These are phyloP conservation scores for Cerastis rubricosa DNA, from an alignment of 2,888 invertebrate genomes.

Conservation along the genomic window DNA sequence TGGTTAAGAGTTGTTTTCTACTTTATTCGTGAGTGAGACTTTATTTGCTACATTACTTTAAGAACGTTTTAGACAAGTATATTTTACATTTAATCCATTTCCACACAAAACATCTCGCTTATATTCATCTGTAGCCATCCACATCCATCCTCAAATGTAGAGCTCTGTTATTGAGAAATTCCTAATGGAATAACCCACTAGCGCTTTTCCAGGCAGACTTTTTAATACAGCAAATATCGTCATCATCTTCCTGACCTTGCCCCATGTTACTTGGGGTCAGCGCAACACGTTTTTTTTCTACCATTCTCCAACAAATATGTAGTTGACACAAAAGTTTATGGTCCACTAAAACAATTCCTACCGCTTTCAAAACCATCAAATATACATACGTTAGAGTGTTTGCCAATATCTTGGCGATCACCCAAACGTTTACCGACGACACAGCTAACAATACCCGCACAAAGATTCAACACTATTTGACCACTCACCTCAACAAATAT, in stretches of 20 bases:
- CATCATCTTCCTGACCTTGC: too few species aligned
- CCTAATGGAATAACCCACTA: background rate
- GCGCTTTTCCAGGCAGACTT: background rate
- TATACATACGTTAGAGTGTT: conserved; percentile 12
- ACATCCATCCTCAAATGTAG: background rate
- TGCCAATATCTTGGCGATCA: conserved; percentile 24
- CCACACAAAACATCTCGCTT: background rate
- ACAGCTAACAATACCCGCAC: conserved; percentile 2
- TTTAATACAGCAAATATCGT: background rate
- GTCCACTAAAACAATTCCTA: background rate
- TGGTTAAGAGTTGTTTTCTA: background rate
- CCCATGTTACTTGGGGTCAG: too few species aligned
- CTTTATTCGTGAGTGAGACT: background rate
- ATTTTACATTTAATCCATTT: background rate
- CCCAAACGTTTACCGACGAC: conserved; percentile 16
- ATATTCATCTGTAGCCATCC: background rate
- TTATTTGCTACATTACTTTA: background rate
- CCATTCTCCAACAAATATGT: background rate
- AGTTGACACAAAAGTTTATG: background rate
- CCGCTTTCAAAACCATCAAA: conserved; percentile 20
- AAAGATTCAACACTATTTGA: conserved; percentile 16
- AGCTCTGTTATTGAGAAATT: background rate
- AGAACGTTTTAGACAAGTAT: background rate
- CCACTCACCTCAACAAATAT: conserved; percentile 46
- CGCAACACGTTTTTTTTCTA: too few species aligned